Percentiles rank a stretch among this genome's conserved stretches.
Evolutionary conservation across 2,797 vertebrate genomes (phyloP).

Genomic region (Benthosema pterotum): DNA sequence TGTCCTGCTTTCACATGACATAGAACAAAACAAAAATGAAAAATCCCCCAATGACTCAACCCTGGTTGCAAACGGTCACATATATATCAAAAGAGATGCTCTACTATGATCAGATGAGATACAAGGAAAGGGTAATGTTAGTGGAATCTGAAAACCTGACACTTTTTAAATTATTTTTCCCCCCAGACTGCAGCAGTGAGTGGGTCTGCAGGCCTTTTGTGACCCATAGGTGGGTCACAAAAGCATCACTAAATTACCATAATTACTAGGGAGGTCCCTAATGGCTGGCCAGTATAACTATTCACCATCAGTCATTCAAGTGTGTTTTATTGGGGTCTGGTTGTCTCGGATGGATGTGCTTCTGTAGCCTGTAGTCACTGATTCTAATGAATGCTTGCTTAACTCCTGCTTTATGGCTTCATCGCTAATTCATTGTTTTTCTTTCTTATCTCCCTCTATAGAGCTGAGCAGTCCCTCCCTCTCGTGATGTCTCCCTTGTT

Average conservation of each 20-base stretch:
- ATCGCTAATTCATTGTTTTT: background rate
- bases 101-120: too few relatives aligned
- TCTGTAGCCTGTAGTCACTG: background rate
- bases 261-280: conserved; percentile 58
- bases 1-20: too few relatives aligned
- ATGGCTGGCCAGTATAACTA: conserved; percentile 28
- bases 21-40: too few relatives aligned
- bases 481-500: too few relatives aligned
- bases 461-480: too few relatives aligned
- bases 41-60: too few relatives aligned
- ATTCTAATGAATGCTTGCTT: background rate
- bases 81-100: too few relatives aligned
- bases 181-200: background rate
- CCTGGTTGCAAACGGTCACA: too few relatives aligned
- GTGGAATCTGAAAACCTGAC: too few relatives aligned
- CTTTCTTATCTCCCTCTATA: too few relatives aligned
- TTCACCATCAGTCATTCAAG: conserved; percentile 1
- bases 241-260: conserved; percentile 44
- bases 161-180: too few relatives aligned
- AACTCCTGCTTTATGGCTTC: background rate
- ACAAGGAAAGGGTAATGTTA: too few relatives aligned
- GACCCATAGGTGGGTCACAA: conserved; percentile 42
- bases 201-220: background rate
- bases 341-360: background rate
- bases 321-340: background rate